phyloP scores from a whole-genome alignment of 2,113 vertebrate species.

The Bucco capensis region DNA sequence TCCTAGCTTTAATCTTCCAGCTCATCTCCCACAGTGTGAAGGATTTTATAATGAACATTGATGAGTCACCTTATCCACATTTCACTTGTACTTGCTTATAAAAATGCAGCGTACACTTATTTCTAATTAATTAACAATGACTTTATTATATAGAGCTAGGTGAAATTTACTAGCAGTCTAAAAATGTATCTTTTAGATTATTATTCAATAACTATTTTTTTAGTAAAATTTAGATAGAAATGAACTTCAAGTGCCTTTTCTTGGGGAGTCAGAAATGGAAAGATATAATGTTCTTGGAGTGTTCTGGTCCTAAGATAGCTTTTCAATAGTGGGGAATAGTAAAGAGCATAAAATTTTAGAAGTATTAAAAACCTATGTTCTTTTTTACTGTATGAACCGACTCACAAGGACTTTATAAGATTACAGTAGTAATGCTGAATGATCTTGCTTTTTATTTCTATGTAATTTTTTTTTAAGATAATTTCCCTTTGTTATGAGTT shows the following conservation, averaged over 20 bases:
- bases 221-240: background rate
- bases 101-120: background rate
- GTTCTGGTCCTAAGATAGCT: background rate
- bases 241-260: background rate
- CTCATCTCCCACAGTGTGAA: background rate
- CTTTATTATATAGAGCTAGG: background rate
- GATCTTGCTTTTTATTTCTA: background rate
- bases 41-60: background rate
- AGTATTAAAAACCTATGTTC: background rate
- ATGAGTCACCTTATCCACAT: background rate
- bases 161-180: background rate
- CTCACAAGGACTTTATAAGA: background rate
- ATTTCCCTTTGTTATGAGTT: background rate
- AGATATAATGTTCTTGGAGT: background rate
- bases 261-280: background rate
- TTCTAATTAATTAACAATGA: background rate
- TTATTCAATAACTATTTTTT: conserved; percentile 9
- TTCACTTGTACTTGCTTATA: background rate
- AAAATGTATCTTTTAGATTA: background rate
- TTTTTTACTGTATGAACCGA: background rate
- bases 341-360: background rate
- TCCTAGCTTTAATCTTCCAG: background rate
- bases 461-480: background rate
- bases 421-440: background rate
- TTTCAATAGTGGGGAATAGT: background rate